Percentiles rank a stretch among this genome's conserved stretches.
Evolutionary conservation across 2,113 vertebrate genomes (phyloP).

Genomic region (Leptobrachium ailaonicum): DNA sequence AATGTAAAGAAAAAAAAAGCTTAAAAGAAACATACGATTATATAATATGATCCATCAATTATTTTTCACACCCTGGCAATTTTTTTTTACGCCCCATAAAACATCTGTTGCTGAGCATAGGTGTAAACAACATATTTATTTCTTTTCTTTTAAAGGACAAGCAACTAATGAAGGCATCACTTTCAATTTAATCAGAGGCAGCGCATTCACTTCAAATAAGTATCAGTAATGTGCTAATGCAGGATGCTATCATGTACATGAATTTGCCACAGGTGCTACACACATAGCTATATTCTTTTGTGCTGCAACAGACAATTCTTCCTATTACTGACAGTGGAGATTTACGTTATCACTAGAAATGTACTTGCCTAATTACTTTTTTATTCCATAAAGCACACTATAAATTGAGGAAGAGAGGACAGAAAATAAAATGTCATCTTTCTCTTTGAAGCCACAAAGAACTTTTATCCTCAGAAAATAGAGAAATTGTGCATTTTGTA

Average conservation of each 20-base stretch:
- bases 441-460: no score
- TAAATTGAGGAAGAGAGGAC: no score
- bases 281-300: no score
- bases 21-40: background rate
- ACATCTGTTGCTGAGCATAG: background rate
- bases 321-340: no score
- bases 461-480: no score
- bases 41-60: conserved; percentile 10
- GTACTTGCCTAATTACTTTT: no score
- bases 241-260: conserved; percentile 2
- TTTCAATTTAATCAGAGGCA: conserved; percentile 3
- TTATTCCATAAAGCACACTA: no score
- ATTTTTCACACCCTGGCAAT: conserved; percentile 23
- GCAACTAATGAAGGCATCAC: conserved; percentile 8
- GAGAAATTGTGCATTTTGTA: no score
- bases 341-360: no score
- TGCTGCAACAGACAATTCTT: no score
- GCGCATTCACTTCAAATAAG: conserved; percentile 1
- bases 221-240: background rate
- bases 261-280: background rate
- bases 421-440: no score
- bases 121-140: conserved; percentile 6
- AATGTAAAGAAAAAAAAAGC: conserved; percentile 3
- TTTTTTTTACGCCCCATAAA: conserved; percentile 6
- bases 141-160: background rate